Evolutionary conservation across 1,140 invertebrate genomes (phyloP).

Genomic region (Danaus melanippus): DNA sequence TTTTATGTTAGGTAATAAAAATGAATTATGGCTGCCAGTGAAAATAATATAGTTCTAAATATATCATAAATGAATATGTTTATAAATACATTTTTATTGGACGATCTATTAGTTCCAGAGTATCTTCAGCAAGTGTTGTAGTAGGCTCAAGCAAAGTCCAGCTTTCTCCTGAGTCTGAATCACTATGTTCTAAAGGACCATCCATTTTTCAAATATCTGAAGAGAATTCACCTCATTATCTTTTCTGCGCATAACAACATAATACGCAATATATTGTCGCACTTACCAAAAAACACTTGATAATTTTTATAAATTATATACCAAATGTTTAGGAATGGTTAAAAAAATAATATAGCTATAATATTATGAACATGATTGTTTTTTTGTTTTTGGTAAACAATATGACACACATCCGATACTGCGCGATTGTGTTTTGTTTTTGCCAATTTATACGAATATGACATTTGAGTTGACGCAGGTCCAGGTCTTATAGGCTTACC

Average conservation of each 20-base stretch:
- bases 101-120: conserved; percentile 29
- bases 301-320: conserved; percentile 14
- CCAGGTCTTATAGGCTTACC: background rate
- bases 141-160: conserved; percentile 52
- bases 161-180: conserved; percentile 63
- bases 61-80: too few species aligned
- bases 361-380: background rate
- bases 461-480: background rate
- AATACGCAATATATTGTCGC: conserved; percentile 2
- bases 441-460: conserved; percentile 1
- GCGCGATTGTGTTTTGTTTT: conserved; percentile 37
- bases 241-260: background rate
- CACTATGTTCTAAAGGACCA: conserved; percentile 49
- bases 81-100: conserved; percentile 19
- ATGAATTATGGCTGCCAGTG: too few species aligned
- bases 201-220: conserved; percentile 38
- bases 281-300: conserved; percentile 26
- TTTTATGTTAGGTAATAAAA: too few species aligned
- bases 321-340: conserved; percentile 5
- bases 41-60: too few species aligned
- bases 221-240: too few species aligned
- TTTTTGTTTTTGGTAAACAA: conserved; percentile 16
- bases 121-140: conserved; percentile 32
- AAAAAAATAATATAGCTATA: conserved; percentile 1
- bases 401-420: conserved; percentile 9